Conservation (phyloP, 2,888 invertebrate genomes). For the Siphonodentalium dalli region DNA sequence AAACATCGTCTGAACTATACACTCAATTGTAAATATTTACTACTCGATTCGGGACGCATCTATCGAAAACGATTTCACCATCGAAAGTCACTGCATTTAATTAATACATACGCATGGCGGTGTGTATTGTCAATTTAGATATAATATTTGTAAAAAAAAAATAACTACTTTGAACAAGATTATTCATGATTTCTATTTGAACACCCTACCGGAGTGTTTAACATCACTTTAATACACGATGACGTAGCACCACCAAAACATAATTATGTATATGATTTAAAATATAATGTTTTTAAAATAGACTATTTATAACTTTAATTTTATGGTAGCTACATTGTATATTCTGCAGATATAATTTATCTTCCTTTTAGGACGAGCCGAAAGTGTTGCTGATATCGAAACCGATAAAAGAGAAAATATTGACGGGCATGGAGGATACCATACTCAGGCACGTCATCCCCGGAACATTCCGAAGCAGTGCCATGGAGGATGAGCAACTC, state of each 20-base stretch:
- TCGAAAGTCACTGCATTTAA: no score
- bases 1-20: no score
- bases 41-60: no score
- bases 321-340: neutral
- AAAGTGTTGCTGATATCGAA: conserved; percentile 41
- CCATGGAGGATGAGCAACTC: conserved; percentile 68
- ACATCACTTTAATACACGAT: no score
- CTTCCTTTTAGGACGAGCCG: conserved; percentile 28
- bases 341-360: neutral
- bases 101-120: no score
- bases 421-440: conserved; percentile 66
- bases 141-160: no score
- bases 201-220: no score
- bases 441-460: conserved; percentile 71
- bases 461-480: conserved; percentile 70
- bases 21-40: no score
- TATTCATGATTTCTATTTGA: no score
- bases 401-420: conserved; percentile 32
- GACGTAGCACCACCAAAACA: neutral
- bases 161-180: no score
- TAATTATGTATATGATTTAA: neutral
- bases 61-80: no score
- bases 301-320: neutral
- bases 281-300: neutral
- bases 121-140: no score